Conservation (phyloP, 2,113 vertebrate genomes). For the Dolichotis patagonum region DNA sequence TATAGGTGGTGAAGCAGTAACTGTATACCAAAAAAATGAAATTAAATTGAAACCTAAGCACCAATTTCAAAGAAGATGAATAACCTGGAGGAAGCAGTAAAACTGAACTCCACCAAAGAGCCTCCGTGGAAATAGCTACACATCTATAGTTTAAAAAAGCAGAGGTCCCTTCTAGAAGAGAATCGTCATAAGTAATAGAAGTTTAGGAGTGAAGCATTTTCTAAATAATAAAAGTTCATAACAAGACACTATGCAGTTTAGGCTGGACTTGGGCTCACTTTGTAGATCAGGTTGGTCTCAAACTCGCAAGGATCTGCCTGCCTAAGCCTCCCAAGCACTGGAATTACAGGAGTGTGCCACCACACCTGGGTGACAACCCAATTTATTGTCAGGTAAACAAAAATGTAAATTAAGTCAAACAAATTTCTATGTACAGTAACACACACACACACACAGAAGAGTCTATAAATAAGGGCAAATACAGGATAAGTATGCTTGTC, state of each 20-base stretch:
- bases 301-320: no score
- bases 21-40: not conserved
- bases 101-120: constrained; percentile 35
- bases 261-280: no score
- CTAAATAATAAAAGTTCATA: constrained; percentile 33
- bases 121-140: not conserved
- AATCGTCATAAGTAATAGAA: constrained; percentile 47
- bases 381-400: no score
- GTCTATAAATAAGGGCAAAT: not conserved
- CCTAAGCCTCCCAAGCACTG: no score
- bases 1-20: not conserved
- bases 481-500: not conserved
- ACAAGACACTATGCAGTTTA: not conserved
- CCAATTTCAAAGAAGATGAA: not conserved
- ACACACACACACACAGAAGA: not conserved
- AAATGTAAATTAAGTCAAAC: constrained; percentile 56
- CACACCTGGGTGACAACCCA: not conserved
- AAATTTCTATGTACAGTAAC: constrained; percentile 41
- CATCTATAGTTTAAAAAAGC: constrained; percentile 23
- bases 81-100: not conserved
- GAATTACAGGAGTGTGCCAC: no score
- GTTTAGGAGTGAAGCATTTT: not conserved
- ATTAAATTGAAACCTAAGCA: constrained; percentile 25
- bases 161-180: not conserved
- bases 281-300: no score